Evolutionary conservation across 2,888 invertebrate species (phyloP), one percentile per base, ranked within the genome.

Genomic region (Lepeophtheirus nordmannii): DNA sequence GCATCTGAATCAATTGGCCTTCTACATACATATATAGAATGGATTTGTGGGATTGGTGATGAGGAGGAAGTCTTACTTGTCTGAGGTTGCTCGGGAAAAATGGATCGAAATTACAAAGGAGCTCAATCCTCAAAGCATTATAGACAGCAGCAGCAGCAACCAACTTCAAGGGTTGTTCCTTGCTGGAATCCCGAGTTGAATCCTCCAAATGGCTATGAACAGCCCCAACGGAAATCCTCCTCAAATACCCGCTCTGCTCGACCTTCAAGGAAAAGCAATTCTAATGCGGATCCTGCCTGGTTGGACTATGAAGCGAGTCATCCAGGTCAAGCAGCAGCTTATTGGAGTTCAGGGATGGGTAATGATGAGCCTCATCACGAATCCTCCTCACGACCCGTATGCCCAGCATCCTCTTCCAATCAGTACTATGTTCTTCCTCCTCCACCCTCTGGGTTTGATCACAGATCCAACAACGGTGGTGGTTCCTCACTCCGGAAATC

Each of bases 401-500:
- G 30, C 7, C 30, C 30, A 30, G 2, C 30, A 30, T 30, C 30
- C 30, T 30, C 30, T 30, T 5, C 30, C 30, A 30, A 30, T 30
- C 30, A 30, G 30, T 46, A n/a, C 53, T 46, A 46, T 17, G 53
- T 46, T 46, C 53, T 46, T 46, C 53, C 53, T n/a, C 53, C 53
- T n/a, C 53, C 53, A n/a, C 53, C 53, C 53, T 30, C 30, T 30
- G 30, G 30, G 30, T 46, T 46, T 17, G 53, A 46, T 17, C 53
- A 46, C 17, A 2, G 53, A 46, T 8, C 53, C 53, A 46, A 41
- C 41, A 41, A 46, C 17, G n/a, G 53, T 3, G 30, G 30, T 2
- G 30, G 2, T 30, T 30, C 30, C 30, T 30, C 30, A 30, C 30
- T 30, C 30, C 30, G 30, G 30, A 30, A 30, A 30, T 30, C 30